Evolutionary conservation across 2,888 invertebrate genomes (phyloP).

Genomic region (Lochmaea capreae): DNA sequence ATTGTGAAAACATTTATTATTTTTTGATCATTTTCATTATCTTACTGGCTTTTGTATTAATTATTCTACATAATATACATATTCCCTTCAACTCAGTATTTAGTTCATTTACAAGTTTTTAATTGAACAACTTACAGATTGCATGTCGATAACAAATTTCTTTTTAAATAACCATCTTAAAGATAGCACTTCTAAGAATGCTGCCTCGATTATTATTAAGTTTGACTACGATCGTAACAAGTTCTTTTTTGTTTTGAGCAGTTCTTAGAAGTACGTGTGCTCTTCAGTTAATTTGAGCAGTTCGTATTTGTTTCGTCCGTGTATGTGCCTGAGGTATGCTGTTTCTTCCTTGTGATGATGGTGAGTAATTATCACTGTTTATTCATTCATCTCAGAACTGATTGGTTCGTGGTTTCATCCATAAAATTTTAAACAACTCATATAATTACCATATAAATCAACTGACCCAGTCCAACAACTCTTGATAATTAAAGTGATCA

Average conservation of each 20-base stretch:
- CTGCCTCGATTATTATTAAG: background rate
- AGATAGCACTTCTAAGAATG: too few relatives aligned
- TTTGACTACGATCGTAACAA: background rate
- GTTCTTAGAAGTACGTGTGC: background rate
- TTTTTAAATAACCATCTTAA: too few relatives aligned
- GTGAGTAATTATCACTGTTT: conserved; percentile 2
- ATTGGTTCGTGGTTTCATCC: background rate
- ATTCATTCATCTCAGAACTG: conserved; percentile 3
- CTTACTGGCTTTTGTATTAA: too few relatives aligned
- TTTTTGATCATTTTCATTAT: too few relatives aligned
- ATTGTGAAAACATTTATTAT: too few relatives aligned
- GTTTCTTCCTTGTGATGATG: background rate
- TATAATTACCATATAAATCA: background rate
- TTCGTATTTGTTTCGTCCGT: background rate
- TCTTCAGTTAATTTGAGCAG: background rate
- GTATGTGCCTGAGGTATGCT: conserved; percentile 5
- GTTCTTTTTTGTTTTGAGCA: conserved; percentile 5
- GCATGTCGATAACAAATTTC: too few relatives aligned
- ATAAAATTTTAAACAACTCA: background rate
- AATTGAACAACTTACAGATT: too few relatives aligned
- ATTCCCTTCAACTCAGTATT: too few relatives aligned
- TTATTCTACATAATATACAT: too few relatives aligned
- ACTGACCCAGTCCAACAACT: too few relatives aligned
- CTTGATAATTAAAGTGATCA: background rate
- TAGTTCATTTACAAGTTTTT: too few relatives aligned